Evolutionary conservation across 2,888 invertebrate species (phyloP), one percentile per base, ranked within the genome.

Genomic region (Dione vanillae): DNA sequence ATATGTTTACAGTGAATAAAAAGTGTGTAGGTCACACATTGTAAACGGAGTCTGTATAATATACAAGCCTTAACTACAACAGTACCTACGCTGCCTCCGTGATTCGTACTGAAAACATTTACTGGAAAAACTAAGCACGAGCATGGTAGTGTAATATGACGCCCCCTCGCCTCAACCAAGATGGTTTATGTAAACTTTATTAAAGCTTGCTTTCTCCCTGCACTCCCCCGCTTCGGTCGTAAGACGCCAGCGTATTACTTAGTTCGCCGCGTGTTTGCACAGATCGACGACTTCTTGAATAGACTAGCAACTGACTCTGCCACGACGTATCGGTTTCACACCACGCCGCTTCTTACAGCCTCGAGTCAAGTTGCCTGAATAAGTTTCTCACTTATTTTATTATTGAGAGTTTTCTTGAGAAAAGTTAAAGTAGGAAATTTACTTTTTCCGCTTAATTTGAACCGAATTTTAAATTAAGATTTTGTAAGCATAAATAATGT

Each of bases 141-240:
- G 80, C 82, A 73, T 78, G 77, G 80, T n/a, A 82, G 85, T 83
- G 88, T 84, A 87, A 87, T 84, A 81, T 81, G 85, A 87, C 82
- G 80, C 88, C 82, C 82, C 82, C 82, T 76, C 79, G 79, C 77
- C 71, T 75, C 76, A 83, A 81, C 85, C 85, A 86, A 90, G 89
- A 87, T 86, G 86, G 88, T 89, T 88, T 89, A 85, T 90, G 90
- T 90, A 91, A 91, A 92, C 90, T 91, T 91, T 92, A 91, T 91
- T 92, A 91, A 86, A 79, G 85, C 85, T 86, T 87, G 89, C 88
- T 86, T 79, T 85, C 78, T 75, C 79, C 75, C 77, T 68, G 51
- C 75, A 76, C 77, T 81, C 75, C 77, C 74, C 71, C 83, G 80
- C 78, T 83, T 85, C 83, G 84, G 85, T 86, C 86, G 89, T 87